Conservation (phyloP, 1,140 invertebrate genomes). For the Micrasema longulum region DNA sequence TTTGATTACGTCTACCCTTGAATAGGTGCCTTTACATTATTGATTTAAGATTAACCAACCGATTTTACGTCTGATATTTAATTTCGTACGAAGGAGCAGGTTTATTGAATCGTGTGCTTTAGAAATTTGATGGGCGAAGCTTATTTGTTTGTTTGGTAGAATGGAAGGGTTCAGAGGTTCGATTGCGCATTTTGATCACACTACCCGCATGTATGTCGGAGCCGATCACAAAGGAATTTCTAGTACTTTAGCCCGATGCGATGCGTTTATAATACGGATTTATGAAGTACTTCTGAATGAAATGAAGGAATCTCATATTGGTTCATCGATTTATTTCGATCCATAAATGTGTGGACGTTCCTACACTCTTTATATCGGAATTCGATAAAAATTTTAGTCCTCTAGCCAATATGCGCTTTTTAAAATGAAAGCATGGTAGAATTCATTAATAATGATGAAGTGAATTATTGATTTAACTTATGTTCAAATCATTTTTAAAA, state of each 20-base stretch:
- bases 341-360: too few relatives aligned
- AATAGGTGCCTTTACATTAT: too few relatives aligned
- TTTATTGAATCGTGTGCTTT: conserved; percentile 12
- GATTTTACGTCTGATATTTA: too few relatives aligned
- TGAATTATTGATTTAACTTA: too few relatives aligned
- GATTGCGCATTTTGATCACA: conserved; percentile 12
- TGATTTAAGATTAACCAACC: too few relatives aligned
- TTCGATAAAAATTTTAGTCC: too few relatives aligned
- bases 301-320: conserved; percentile 7
- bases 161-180: conserved; percentile 6
- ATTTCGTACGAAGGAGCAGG: not conserved
- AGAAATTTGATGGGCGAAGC: conserved; percentile 4
- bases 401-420: too few relatives aligned
- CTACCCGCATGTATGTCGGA: conserved; percentile 14
- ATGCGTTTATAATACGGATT: conserved; percentile 2
- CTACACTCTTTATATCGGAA: too few relatives aligned
- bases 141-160: conserved; percentile 4
- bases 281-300: not conserved
- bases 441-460: too few relatives aligned
- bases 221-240: conserved; percentile 12
- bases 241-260: not conserved
- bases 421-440: too few relatives aligned
- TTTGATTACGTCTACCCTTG: too few relatives aligned
- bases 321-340: not conserved
- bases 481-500: too few relatives aligned